Evolutionary conservation across 1,140 invertebrate genomes (phyloP), one percentile per base, ranked within the genome.

Genomic region (Dendroctonus valens): DNA sequence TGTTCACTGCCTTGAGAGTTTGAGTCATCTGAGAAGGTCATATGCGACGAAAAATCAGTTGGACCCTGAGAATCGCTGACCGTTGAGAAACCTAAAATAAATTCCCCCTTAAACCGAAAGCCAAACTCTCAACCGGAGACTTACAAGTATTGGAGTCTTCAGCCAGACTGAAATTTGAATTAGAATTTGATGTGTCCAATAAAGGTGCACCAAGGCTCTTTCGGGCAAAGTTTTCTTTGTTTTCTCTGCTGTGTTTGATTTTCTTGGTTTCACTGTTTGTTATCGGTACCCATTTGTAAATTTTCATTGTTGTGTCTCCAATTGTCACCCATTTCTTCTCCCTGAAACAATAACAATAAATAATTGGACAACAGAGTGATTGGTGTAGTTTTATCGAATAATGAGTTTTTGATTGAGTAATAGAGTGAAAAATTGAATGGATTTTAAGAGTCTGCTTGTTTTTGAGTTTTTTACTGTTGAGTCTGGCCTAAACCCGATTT

Each of bases 311-410:
- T 0, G 95, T 97, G 79, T 98, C 96, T 57, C 94, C 94, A 78
- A 98, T 94, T 2, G 94, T 97, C 0, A 98, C 94, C 95, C 96
- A 97, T 86, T 97, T 97, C 79, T 98, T 98, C 79, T 98, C 95
- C 93, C 93, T 96, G 69, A 53, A 68, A 65, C 41, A 5, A 44
- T 46, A 12, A 15, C 7, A 50, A 50, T 44, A 50, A 8, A 11
- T 2, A 26, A 26, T 26, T 3, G 1, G 1, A 2, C 26, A 2
- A 26, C 26, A 26, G 26, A 26, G 26, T 26, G 26, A 26, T 26
- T 26, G 26, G 26, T 26, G 26, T 26, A 26, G 26, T 26, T 26
- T 26, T 26, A 26, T 26, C 1, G 26, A 26, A 26, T 3, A 26
- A 26, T 26, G 26, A 26, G 26, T 26, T 26, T 26, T 26, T 26